Percentiles rank a stretch among this genome's conserved stretches.
phyloP scores from a whole-genome alignment of 2,888 invertebrate species.

The Thumatha senex region DNA sequence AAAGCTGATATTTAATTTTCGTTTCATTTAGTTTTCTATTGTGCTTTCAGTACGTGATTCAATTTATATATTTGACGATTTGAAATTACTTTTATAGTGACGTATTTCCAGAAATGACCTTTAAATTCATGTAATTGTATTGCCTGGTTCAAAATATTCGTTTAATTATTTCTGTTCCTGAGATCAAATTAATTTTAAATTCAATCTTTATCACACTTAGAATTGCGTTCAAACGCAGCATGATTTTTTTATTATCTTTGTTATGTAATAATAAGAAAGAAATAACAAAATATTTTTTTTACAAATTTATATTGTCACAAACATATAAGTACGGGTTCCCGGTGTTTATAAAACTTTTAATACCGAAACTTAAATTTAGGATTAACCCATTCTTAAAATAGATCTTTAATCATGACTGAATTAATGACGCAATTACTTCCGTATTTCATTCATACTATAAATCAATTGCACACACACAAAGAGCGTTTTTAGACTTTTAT shows the following conservation, averaged over 20 bases:
- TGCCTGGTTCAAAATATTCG: neutral
- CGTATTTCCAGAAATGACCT: constrained; percentile 4
- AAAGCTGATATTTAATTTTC: constrained; percentile 44
- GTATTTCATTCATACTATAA: constrained; percentile 49
- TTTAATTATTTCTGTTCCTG: neutral
- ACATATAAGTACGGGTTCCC: too few species aligned
- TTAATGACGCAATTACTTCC: constrained; percentile 46
- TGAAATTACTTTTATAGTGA: neutral
- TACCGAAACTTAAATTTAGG: constrained; percentile 7
- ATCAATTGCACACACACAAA: constrained; percentile 7
- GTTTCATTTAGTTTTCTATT: constrained; percentile 13
- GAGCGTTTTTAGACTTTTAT: neutral
- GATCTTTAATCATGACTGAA: constrained; percentile 28
- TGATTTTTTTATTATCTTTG: neutral
- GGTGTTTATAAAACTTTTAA: too few species aligned
- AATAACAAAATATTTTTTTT: too few species aligned
- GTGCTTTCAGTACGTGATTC: constrained; percentile 21
- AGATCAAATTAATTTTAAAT: neutral
- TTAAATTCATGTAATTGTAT: neutral
- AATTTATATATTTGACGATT: constrained; percentile 6
- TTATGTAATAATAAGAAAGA: too few species aligned
- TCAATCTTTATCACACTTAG: neutral
- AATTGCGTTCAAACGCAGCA: neutral
- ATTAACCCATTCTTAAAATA: constrained; percentile 25
- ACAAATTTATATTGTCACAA: neutral